Conservation (phyloP, 2,113 vertebrate genomes). For the Junco hyemalis region DNA sequence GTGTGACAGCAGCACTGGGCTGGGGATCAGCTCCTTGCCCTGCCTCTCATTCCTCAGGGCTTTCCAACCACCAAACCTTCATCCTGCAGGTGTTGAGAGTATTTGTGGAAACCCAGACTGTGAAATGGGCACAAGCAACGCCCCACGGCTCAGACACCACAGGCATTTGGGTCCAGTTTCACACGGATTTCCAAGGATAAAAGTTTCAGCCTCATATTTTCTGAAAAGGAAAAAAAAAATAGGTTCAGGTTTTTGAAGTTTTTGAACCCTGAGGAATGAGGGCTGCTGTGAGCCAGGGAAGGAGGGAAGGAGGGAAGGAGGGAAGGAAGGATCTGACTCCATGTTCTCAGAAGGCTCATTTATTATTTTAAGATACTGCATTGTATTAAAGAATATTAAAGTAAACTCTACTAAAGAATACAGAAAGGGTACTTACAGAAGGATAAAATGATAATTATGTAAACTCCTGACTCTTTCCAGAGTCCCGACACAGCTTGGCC, state of each 20-base stretch:
- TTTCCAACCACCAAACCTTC: slow-evolving; percentile 16
- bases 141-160: not conserved
- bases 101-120: not conserved
- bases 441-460: too few relatives aligned
- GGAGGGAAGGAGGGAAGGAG: not conserved
- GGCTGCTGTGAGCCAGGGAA: not conserved
- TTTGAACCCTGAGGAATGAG: not conserved
- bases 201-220: not conserved
- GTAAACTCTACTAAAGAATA: too few relatives aligned
- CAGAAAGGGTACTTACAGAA: too few relatives aligned
- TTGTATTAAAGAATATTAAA: too few relatives aligned
- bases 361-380: too few relatives aligned
- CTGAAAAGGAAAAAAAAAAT: not conserved
- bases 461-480: too few relatives aligned
- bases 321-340: too few relatives aligned
- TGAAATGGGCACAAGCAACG: not conserved
- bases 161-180: not conserved
- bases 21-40: not conserved
- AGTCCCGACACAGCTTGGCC: too few relatives aligned
- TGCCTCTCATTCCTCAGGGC: not conserved
- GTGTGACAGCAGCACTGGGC: not conserved
- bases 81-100: not conserved
- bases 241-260: not conserved
- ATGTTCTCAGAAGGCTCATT: too few relatives aligned
- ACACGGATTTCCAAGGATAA: not conserved